Evolutionary conservation across 2,797 vertebrate genomes (phyloP).

Genomic region (Pseudochirops cupreus): DNA sequence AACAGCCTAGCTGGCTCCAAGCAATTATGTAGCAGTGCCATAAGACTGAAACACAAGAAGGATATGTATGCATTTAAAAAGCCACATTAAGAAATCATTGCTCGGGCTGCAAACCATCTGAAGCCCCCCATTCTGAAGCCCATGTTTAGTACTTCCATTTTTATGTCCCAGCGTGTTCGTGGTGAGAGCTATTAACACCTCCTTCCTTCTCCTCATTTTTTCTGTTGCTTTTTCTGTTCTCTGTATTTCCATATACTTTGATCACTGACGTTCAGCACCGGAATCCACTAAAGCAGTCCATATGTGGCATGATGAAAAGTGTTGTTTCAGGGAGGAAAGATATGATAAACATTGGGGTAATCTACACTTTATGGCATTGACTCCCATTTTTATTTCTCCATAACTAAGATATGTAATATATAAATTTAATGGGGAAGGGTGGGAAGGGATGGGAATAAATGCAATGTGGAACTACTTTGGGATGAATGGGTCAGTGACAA

Average conservation of each 20-base stretch:
- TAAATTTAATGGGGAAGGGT: neutral
- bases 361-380: neutral
- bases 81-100: neutral
- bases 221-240: conserved; percentile 1
- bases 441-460: neutral
- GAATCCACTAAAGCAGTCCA: conserved; percentile 21
- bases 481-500: neutral
- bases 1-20: neutral
- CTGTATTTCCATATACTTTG: neutral
- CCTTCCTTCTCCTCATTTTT: neutral
- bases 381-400: neutral
- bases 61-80: neutral
- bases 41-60: neutral
- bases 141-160: neutral
- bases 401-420: neutral
- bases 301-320: neutral
- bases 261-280: neutral
- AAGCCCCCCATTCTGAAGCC: neutral
- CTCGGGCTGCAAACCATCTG: neutral
- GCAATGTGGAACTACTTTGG: neutral
- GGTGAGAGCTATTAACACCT: neutral
- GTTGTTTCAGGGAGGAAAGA: neutral
- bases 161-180: neutral
- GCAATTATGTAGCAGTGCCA: neutral
- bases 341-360: neutral